Base-by-base conservation (phyloP, 2,888 invertebrate species). In the Hirudinaria manillensis region DNA sequence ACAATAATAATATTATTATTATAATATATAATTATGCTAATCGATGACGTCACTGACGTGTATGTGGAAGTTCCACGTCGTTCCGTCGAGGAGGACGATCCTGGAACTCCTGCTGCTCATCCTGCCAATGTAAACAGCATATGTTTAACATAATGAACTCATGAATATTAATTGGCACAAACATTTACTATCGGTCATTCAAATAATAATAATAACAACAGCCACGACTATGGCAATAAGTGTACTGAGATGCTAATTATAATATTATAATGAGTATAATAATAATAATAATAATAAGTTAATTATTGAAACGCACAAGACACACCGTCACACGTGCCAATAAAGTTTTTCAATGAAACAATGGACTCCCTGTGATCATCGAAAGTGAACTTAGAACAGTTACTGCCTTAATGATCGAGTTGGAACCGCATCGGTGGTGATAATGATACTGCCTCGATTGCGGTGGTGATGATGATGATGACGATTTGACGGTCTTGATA, bases 231-330 rank as follows among this genome's bases (percentile, higher is more conserved):
- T 32, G 29, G 24, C n/a, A 24, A 65, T 29, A 65, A 24, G n/a
- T 21, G 29, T 29, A 65, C 65, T 27, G 24, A 65, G n/a, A n/a
- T n/a, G n/a, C n/a, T n/a, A n/a, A n/a, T n/a, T n/a, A n/a, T n/a
- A n/a, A n/a, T n/a, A n/a, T n/a, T n/a, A n/a, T n/a, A n/a, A n/a
- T n/a, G n/a, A n/a, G n/a, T n/a, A n/a, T n/a, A n/a, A n/a, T n/a
- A n/a, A n/a, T n/a, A n/a, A n/a, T n/a, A n/a, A n/a, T n/a, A n/a
- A n/a, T n/a, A n/a, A n/a, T n/a, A n/a, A n/a, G n/a, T n/a, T n/a
- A n/a, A n/a, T n/a, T n/a, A n/a, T n/a, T n/a, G n/a, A 45, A 27
- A 67, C 67, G 36, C 32, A 67, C 67, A 67, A 67, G 19, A 32
- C 32, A 32, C 32, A 67, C 67, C 2, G 29, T 29, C 32, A 67